Conservation (phyloP, 2,797 vertebrate genomes). For the Enteromius radiatus region DNA sequence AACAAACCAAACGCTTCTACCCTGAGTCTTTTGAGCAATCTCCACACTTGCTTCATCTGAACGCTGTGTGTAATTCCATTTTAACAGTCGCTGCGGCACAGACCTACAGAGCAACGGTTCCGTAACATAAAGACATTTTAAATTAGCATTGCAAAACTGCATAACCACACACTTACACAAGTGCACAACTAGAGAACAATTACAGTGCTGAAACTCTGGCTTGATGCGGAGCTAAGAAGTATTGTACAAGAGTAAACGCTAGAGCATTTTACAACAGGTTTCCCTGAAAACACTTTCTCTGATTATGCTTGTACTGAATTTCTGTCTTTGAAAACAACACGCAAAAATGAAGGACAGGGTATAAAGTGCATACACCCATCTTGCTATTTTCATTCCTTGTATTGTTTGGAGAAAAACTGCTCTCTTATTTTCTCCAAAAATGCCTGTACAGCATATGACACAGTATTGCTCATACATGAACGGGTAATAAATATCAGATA, state of each 20-base stretch:
- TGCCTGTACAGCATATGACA: background rate
- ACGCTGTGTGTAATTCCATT: constrained; percentile 21
- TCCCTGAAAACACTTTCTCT: background rate
- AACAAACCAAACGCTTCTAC: constrained; percentile 14
- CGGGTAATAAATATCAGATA: background rate
- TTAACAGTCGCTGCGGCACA: constrained; percentile 39
- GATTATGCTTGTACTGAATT: background rate
- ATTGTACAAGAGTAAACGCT: background rate
- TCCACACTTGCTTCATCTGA: constrained; percentile 33
- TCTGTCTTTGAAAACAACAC: background rate
- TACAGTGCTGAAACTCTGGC: background rate
- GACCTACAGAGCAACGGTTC: constrained; percentile 31
- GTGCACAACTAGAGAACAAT: constrained; percentile 17
- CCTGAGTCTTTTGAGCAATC: constrained; percentile 30
- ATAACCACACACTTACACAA: constrained; percentile 29
- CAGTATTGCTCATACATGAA: background rate
- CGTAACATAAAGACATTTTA: constrained; percentile 24
- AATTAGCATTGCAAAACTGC: constrained; percentile 39
- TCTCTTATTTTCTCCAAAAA: background rate
- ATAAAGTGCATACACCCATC: background rate
- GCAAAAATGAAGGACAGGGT: background rate
- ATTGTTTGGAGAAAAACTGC: background rate
- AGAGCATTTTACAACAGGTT: background rate
- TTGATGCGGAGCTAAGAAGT: background rate
- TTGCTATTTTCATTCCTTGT: background rate